Evolutionary conservation across 2,113 vertebrate species (phyloP).

Genomic region (Tursiops truncatus): DNA sequence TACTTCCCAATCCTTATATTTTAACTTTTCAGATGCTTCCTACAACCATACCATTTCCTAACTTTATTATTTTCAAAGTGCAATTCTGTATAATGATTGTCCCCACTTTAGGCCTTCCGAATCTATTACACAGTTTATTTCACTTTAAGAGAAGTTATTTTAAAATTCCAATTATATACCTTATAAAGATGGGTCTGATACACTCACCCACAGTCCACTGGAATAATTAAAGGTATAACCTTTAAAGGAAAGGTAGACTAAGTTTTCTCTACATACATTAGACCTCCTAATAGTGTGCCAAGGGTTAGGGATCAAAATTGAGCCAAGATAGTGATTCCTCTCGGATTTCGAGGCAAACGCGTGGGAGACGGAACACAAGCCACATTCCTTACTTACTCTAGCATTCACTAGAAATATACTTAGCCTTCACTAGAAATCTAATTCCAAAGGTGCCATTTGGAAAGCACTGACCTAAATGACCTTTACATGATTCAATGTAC

Average conservation of each 20-base stretch:
- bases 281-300: neutral
- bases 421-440: conserved; percentile 24
- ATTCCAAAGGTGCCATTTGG: neutral
- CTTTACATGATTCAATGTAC: neutral
- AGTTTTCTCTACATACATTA: neutral
- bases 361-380: neutral
- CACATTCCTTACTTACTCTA: neutral
- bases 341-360: neutral
- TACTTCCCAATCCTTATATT: neutral
- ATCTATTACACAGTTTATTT: neutral
- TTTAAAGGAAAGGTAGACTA: neutral
- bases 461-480: neutral
- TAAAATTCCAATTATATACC: neutral
- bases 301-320: neutral
- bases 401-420: conserved; percentile 22
- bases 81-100: neutral
- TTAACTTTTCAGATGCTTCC: neutral
- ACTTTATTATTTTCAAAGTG: neutral
- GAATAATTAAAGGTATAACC: neutral
- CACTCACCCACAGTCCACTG: neutral
- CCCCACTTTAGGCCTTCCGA: neutral
- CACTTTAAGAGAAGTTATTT: conserved; percentile 18
- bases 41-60: neutral
- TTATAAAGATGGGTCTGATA: neutral
- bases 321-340: neutral